A percentile compares a stretch with the other conserved stretches of the same genome.
These are phyloP conservation scores for Callyntrura sp. DNA, from an alignment of 2,888 invertebrate genomes.

Conservation along the genomic window DNA sequence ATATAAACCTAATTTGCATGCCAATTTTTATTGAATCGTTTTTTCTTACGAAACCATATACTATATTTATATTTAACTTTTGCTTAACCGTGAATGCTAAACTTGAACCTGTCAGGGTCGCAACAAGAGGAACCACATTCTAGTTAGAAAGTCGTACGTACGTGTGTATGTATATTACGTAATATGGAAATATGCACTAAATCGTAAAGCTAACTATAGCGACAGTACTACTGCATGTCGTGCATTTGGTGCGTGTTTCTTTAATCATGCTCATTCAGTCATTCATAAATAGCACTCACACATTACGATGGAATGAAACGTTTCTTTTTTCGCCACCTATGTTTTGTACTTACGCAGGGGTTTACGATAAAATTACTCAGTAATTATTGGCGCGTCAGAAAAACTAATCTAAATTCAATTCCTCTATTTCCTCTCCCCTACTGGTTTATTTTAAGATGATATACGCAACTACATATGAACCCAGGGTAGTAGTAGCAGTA, in stretches of 20 bases:
- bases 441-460: conserved; percentile 44
- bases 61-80: too few species aligned
- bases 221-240: not conserved
- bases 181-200: not conserved
- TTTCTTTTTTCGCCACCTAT: not conserved
- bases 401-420: conserved; percentile 50
- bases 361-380: too few species aligned
- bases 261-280: too few species aligned
- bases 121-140: not conserved
- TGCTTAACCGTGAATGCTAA: not conserved
- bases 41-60: too few species aligned
- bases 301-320: not conserved
- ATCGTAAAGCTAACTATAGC: too few species aligned
- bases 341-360: too few species aligned
- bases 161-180: not conserved
- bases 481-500: too few species aligned
- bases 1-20: not conserved
- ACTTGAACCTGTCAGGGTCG: conserved; percentile 2
- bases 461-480: too few species aligned
- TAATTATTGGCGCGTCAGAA: too few species aligned
- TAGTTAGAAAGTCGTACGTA: too few species aligned
- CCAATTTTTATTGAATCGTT: not conserved
- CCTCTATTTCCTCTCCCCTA: conserved; percentile 37
- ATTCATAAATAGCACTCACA: not conserved
- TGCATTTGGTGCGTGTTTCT: too few species aligned